Base-by-base conservation (phyloP, 2,113 vertebrate species). In the Eurystomus gularis region DNA sequence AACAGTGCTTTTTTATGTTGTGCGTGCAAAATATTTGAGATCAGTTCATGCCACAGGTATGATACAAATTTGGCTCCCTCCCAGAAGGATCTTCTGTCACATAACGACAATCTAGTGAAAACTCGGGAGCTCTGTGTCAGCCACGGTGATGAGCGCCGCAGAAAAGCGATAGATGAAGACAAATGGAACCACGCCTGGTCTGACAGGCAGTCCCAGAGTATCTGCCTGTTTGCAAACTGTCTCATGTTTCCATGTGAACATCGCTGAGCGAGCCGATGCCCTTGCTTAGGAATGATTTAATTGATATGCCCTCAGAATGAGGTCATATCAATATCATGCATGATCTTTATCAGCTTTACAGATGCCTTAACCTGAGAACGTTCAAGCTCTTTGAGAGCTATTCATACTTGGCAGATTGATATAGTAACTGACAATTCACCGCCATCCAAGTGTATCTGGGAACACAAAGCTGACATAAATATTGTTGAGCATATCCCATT, bases 371-470 rank as follows among this genome's bases (percentile, higher is more conserved):
- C 96, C 96, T 97, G 97, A 96, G 98, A 98, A 95, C 57, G 95
- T 82, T 93, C 92, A 68, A 93, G 87, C 96, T 96, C 97, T 95
- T 75, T 92, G 86, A 95, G 96, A 97, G 95, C 97, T 83, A 98
- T 98, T 98, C 98, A 98, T 94, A 92, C 96, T 98, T 98, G 98
- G 98, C 98, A 98, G 98, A 97, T 98, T 98, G 98, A 98, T 98
- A 97, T 97, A 98, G 97, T 96, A 94, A 98, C 98, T 98, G 98
- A 98, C 97, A 94, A 98, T 98, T 98, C 97, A 98, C 93, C 68
- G 93, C 98, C 97, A 96, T 93, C 97, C 98, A 97, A 98, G 97
- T 98, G 98, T 81, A 97, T 97, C 97, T 98, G 96, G 86, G 95
- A 96, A 44, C 86, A 98, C 97, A 98, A 98, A 98, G 97, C 97